Conservation (phyloP, 35 echinoderm and acorn worm genomes). For the Diadema setosum region DNA sequence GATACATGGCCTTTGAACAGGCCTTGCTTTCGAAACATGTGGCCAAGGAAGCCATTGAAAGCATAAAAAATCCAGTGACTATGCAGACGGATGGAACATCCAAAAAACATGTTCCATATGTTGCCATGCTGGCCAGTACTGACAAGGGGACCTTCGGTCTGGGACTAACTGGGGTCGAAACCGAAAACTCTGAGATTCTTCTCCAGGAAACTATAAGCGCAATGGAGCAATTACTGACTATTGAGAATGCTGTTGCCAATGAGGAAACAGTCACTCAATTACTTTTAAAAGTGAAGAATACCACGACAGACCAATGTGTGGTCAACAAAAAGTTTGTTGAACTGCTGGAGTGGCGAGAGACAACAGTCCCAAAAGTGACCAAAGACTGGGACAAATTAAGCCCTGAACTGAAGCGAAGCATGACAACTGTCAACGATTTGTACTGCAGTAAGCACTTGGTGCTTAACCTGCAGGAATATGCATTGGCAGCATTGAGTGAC, state of each 20-base stretch:
- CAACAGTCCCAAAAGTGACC: constrained; percentile 8
- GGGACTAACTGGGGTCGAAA: background rate
- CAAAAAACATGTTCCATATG: constrained; percentile 7
- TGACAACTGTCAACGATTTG: constrained; percentile 56
- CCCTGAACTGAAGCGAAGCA: background rate
- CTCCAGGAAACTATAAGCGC: background rate
- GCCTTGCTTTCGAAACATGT: constrained; percentile 37
- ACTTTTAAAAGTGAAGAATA: constrained; percentile 13
- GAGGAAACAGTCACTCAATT: background rate
- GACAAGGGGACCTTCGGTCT: background rate
- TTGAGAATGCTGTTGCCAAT: background rate
- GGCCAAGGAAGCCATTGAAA: constrained; percentile 20
- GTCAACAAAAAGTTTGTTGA: constrained; percentile 47
- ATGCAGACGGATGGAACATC: constrained; percentile 20
- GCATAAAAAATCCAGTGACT: background rate
- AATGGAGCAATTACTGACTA: background rate
- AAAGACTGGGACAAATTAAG: constrained; percentile 42
- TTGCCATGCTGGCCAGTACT: constrained; percentile 6
- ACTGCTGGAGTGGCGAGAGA: constrained; percentile 29
- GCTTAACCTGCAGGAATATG: constrained; percentile 77
- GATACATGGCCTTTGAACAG: constrained; percentile 74
- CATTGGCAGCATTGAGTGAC: constrained; percentile 47
- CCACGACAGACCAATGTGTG: constrained; percentile 57
- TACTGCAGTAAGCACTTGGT: constrained; percentile 69
- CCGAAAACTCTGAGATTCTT: background rate